A percentile compares a stretch with the other conserved stretches of the same genome.
These are phyloP conservation scores for Malurus leucopterus DNA, from an alignment of 2,797 vertebrate genomes.

Conservation along the genomic window DNA sequence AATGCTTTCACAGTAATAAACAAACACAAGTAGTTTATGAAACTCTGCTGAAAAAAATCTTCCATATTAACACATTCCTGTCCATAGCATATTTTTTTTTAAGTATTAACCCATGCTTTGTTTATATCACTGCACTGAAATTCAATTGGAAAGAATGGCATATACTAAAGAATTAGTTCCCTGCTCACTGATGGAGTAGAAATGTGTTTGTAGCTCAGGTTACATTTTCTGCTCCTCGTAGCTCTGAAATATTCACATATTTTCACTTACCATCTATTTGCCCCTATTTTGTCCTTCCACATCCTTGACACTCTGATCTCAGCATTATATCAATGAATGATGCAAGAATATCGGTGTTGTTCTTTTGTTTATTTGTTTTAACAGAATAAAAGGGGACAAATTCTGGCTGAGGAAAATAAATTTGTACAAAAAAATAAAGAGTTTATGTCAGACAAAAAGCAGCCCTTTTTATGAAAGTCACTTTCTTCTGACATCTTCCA, in stretches of 20 bases:
- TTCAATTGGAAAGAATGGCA: not conserved
- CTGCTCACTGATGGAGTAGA: not conserved
- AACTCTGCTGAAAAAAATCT: not conserved
- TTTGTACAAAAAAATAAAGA: not conserved
- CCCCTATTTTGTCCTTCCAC: not conserved
- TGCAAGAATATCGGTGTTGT: not conserved
- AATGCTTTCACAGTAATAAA: conserved; percentile 16
- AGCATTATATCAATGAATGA: not conserved
- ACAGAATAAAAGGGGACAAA: not conserved
- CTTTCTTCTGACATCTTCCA: not conserved
- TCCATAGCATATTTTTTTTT: not conserved
- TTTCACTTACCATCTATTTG: not conserved
- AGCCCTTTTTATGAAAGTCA: not conserved
- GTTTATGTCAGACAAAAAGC: not conserved
- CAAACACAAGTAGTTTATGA: not conserved
- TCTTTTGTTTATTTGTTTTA: not conserved
- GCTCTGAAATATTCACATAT: not conserved
- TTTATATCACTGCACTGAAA: not conserved
- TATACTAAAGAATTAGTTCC: not conserved
- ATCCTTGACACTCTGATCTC: not conserved
- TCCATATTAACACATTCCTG: not conserved
- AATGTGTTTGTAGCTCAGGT: not conserved
- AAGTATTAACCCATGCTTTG: not conserved
- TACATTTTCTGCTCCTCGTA: not conserved
- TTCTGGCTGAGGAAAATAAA: not conserved